Percentiles rank a stretch among this genome's conserved stretches.
Evolutionary conservation across 2,113 vertebrate genomes (phyloP).

Genomic region (Corydoras sp.): DNA sequence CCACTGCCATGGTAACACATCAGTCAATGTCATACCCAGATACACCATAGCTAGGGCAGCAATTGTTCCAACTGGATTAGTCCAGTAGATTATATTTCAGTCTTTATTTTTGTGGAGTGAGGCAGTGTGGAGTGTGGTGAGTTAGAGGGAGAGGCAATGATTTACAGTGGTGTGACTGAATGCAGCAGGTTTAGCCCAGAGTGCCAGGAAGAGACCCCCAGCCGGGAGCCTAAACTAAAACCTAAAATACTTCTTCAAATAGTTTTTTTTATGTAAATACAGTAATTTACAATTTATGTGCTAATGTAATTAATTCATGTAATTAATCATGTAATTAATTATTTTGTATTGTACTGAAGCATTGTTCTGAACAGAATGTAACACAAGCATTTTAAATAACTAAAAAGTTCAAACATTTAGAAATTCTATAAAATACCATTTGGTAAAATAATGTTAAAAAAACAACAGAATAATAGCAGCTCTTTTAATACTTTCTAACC

Average conservation of each 20-base stretch:
- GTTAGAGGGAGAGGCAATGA: conserved; percentile 44
- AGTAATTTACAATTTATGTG: conserved; percentile 10
- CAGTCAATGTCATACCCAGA: conserved; percentile 35
- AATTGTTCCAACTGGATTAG: conserved; percentile 69
- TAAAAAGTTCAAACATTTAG: no score
- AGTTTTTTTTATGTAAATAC: conserved; percentile 8
- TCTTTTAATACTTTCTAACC: no score
- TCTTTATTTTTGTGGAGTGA: conserved; percentile 65
- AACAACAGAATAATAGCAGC: no score
- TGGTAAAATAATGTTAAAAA: no score
- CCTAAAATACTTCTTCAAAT: conserved; percentile 13
- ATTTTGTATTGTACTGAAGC: not conserved
- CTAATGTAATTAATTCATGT: not conserved
- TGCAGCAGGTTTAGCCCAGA: conserved; percentile 64
- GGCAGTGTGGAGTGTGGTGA: conserved; percentile 50
- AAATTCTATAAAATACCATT: no score
- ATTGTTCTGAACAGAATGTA: not conserved
- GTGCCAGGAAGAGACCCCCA: conserved; percentile 61
- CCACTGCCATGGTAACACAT: conserved; percentile 45
- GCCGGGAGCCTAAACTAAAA: conserved; percentile 44
- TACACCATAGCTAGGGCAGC: conserved; percentile 54
- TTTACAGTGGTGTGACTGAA: conserved; percentile 72
- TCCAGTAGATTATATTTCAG: conserved; percentile 64
- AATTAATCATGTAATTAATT: not conserved
- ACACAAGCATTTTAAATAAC: no score